phyloP scores from a whole-genome alignment of 1,140 invertebrate genomes.

The Polypedilum pembai region DNA sequence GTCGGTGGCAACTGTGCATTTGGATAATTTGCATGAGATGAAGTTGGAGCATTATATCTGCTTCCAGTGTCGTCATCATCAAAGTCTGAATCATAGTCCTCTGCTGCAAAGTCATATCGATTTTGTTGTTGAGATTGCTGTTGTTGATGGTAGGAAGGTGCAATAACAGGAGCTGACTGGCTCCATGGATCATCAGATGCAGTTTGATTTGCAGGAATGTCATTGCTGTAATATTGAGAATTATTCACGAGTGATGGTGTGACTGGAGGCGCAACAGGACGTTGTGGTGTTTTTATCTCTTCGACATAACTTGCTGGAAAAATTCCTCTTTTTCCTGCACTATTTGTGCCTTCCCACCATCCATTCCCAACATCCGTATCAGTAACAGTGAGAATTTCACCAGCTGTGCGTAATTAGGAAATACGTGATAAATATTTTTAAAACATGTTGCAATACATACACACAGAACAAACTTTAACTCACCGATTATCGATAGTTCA shows the following conservation, averaged over 20 bases:
- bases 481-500: slow-evolving; percentile 22
- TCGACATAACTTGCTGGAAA: slow-evolving; percentile 79
- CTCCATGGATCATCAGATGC: slow-evolving; percentile 4
- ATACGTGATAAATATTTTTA: neutral
- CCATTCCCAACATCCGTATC: slow-evolving; percentile 89
- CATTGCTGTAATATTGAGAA: slow-evolving; percentile 10
- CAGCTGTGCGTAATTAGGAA: slow-evolving; percentile 44
- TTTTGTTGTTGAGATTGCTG: slow-evolving; percentile 37
- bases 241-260: slow-evolving; percentile 42
- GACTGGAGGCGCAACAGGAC: slow-evolving; percentile 44
- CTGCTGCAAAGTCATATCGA: slow-evolving; percentile 44
- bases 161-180: neutral
- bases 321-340: slow-evolving; percentile 68
- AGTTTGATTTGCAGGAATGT: slow-evolving; percentile 24
- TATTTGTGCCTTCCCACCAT: slow-evolving; percentile 90
- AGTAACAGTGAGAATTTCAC: slow-evolving; percentile 76
- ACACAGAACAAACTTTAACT: neutral
- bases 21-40: slow-evolving; percentile 39
- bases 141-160: neutral
- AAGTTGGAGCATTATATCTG: slow-evolving; percentile 42
- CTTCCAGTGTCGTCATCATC: slow-evolving; percentile 71
- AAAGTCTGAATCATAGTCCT: slow-evolving; percentile 75
- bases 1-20: slow-evolving; percentile 39
- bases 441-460: neutral
- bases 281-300: slow-evolving; percentile 35